Percentiles rank a stretch among this genome's conserved stretches.
Evolutionary conservation across 2,888 invertebrate species (phyloP).

Genomic region (Metalampra italica): DNA sequence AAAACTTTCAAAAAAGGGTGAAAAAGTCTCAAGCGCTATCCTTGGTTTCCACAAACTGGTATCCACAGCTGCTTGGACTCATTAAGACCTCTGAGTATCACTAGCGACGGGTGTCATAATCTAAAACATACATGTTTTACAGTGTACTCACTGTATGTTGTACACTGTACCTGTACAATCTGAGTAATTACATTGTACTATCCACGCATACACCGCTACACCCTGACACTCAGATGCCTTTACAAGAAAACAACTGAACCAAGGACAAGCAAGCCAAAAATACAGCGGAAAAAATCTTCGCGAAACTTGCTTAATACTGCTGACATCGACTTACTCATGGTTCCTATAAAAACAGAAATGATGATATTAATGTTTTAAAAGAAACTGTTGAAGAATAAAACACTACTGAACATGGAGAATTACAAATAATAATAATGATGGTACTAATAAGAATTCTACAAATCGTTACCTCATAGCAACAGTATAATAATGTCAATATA

Average conservation of each 20-base stretch:
- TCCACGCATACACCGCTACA: too few relatives aligned
- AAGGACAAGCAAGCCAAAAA: constrained; percentile 42
- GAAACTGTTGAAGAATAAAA: not conserved
- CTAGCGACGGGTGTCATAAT: too few relatives aligned
- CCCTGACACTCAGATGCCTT: not conserved
- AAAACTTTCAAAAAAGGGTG: constrained; percentile 19
- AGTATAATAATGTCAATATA: too few relatives aligned
- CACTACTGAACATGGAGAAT: not conserved
- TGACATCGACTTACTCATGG: constrained; percentile 72
- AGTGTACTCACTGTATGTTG: too few relatives aligned
- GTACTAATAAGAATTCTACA: not conserved
- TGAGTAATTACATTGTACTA: too few relatives aligned
- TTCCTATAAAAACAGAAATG: constrained; percentile 76
- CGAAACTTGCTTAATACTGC: constrained; percentile 58
- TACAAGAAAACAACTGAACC: constrained; percentile 28
- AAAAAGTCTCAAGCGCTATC: constrained; percentile 47
- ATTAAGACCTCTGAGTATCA: not conserved
- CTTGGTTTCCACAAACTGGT: constrained; percentile 41
- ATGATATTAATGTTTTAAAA: constrained; percentile 7
- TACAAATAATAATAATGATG: too few relatives aligned
- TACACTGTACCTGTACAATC: too few relatives aligned
- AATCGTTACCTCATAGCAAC: too few relatives aligned
- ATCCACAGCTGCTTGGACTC: constrained; percentile 14
- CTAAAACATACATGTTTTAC: too few relatives aligned
- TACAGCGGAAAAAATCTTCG: constrained; percentile 56